These are phyloP conservation scores for Elgaria multicarinata DNA, from an alignment of 2,113 vertebrate species.

Conservation along the genomic window DNA sequence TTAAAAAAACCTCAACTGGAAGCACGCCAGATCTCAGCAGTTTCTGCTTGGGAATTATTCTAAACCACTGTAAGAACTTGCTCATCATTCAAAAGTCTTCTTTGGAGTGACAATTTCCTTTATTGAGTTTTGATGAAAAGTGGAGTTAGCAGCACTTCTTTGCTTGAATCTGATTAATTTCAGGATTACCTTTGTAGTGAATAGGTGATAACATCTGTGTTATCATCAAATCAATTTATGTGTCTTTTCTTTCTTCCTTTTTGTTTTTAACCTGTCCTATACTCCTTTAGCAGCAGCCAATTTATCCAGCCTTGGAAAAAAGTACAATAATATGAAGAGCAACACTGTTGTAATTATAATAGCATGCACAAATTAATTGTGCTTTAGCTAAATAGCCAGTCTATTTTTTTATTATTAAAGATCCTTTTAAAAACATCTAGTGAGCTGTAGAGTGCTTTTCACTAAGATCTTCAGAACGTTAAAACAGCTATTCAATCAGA, in stretches of 20 bases:
- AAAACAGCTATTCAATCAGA: background rate
- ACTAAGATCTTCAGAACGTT: constrained; percentile 17
- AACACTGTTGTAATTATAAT: background rate
- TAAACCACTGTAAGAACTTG: background rate
- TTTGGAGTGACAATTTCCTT: background rate
- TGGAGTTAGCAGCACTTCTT: background rate
- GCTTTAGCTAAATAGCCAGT: background rate
- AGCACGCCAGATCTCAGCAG: too few relatives aligned
- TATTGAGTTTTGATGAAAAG: background rate
- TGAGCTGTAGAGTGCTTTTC: constrained; percentile 13
- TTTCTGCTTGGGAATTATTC: background rate
- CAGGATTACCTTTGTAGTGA: background rate
- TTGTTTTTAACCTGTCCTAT: background rate
- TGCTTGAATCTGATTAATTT: constrained; percentile 13
- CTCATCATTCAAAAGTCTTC: background rate
- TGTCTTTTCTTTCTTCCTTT: too few relatives aligned
- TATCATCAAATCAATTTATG: background rate
- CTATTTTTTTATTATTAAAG: constrained; percentile 17
- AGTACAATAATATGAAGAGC: background rate
- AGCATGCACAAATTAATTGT: background rate
- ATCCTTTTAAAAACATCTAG: background rate
- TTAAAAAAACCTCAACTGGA: background rate
- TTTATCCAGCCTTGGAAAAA: background rate
- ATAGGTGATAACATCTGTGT: background rate
- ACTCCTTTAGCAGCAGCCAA: background rate